These are phyloP conservation scores for Drosophila austrosaltans DNA, from an alignment of 2,888 invertebrate species.

Conservation along the genomic window DNA sequence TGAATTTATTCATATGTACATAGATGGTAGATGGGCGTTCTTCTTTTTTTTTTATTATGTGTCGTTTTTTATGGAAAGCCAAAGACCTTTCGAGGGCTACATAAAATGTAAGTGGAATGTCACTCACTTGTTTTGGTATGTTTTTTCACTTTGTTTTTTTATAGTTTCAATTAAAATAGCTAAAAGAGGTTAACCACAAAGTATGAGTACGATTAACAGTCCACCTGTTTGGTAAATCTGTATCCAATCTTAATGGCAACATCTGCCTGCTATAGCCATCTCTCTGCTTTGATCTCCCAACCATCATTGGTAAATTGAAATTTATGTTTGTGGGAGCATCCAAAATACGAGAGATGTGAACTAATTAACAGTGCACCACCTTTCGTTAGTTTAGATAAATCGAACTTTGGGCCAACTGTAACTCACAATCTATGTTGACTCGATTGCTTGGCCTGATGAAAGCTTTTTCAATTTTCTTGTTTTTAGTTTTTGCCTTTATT, in stretches of 20 bases:
- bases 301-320: slow-evolving; percentile 58
- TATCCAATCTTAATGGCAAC: slow-evolving; percentile 39
- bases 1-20: slow-evolving; percentile 36
- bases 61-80: slow-evolving; percentile 38
- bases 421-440: slow-evolving; percentile 39
- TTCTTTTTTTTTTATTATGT: slow-evolving; percentile 51
- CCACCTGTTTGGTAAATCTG: slow-evolving; percentile 52
- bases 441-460: slow-evolving; percentile 44
- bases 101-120: slow-evolving; percentile 40
- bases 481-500: slow-evolving; percentile 50
- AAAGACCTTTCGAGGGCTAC: slow-evolving; percentile 2
- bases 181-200: slow-evolving; percentile 47
- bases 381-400: slow-evolving; percentile 61
- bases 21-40: slow-evolving; percentile 23
- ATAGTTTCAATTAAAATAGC: slow-evolving; percentile 61
- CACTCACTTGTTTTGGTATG: slow-evolving; percentile 40
- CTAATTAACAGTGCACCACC: slow-evolving; percentile 51
- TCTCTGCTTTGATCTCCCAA: slow-evolving; percentile 67
- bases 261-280: slow-evolving; percentile 38
- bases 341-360: slow-evolving; percentile 30
- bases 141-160: neutral
- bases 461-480: slow-evolving; percentile 51
- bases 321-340: slow-evolving; percentile 55
- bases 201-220: slow-evolving; percentile 14
- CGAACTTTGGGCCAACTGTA: slow-evolving; percentile 56